phyloP scores from a whole-genome alignment of 2,797 vertebrate genomes.

The Pseudopleuronectes americanus region DNA sequence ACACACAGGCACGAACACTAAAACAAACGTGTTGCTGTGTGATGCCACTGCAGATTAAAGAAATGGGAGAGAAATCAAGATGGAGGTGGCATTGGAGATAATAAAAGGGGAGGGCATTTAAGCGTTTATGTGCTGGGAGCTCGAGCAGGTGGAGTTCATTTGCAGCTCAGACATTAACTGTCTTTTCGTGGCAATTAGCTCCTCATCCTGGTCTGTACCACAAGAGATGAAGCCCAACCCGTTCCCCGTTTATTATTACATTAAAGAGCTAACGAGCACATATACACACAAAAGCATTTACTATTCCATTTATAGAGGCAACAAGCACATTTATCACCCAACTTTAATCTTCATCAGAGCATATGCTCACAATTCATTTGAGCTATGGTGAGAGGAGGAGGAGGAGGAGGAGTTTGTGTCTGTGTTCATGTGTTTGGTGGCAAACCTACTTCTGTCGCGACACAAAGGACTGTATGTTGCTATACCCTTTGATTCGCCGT shows the following conservation, averaged over 20 bases:
- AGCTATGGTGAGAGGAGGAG: constrained; percentile 17
- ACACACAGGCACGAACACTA: constrained; percentile 38
- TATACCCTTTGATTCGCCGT: constrained; percentile 39
- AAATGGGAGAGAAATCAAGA: constrained; percentile 12
- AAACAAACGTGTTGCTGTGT: constrained; percentile 52
- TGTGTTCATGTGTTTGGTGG: constrained; percentile 40
- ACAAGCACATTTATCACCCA: constrained; percentile 72
- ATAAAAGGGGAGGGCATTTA: constrained; percentile 38
- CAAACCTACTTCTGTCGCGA: constrained; percentile 37
- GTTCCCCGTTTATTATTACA: constrained; percentile 72
- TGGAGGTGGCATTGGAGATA: constrained; percentile 39
- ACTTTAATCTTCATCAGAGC: constrained; percentile 76
- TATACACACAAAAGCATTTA: constrained; percentile 66
- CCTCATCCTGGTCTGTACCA: constrained; percentile 56
- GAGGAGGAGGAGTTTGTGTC: constrained; percentile 23
- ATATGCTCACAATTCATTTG: constrained; percentile 75
- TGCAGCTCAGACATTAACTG: constrained; percentile 64
- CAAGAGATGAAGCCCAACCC: constrained; percentile 60
- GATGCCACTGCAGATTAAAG: constrained; percentile 53
- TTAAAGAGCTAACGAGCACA: constrained; percentile 74
- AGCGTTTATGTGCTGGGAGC: constrained; percentile 43
- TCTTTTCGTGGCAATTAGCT: constrained; percentile 73
- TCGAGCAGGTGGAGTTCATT: constrained; percentile 76
- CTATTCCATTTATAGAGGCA: constrained; percentile 74
- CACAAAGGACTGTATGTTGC: constrained; percentile 35